Percentiles rank a stretch among this genome's conserved stretches.
These are phyloP conservation scores for Menidia menidia DNA, from an alignment of 2,797 vertebrate species.

Conservation along the genomic window DNA sequence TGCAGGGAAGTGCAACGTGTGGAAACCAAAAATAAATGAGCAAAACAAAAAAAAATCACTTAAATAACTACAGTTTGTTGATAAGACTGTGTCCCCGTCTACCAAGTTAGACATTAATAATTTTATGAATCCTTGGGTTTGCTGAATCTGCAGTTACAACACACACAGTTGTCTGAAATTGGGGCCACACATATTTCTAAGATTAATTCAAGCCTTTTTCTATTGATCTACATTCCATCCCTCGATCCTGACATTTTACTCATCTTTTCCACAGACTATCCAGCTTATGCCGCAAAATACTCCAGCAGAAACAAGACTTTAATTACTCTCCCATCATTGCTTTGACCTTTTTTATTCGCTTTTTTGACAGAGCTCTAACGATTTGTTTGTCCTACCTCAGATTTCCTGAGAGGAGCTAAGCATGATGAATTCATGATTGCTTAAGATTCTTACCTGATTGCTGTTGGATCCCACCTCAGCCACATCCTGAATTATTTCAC, in stretches of 20 bases:
- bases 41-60: slow-evolving; percentile 12
- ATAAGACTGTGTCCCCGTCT: slow-evolving; percentile 44
- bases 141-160: slow-evolving; percentile 37
- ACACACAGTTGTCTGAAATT: slow-evolving; percentile 33
- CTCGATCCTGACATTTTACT: slow-evolving; percentile 34
- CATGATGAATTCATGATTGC: slow-evolving; percentile 9
- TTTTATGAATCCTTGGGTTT: slow-evolving; percentile 25
- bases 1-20: neutral
- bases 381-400: neutral
- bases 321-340: neutral
- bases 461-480: slow-evolving; percentile 10
- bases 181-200: slow-evolving; percentile 35
- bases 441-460: slow-evolving; percentile 10
- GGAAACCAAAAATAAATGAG: slow-evolving; percentile 37
- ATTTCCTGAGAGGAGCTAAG: neutral
- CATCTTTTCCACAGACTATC: slow-evolving; percentile 44
- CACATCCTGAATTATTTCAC: slow-evolving; percentile 32
- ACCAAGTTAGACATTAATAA: slow-evolving; percentile 4
- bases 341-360: neutral
- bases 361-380: neutral
- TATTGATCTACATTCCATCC: slow-evolving; percentile 31
- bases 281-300: slow-evolving; percentile 30
- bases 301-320: slow-evolving; percentile 27
- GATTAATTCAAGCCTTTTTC: slow-evolving; percentile 32
- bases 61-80: slow-evolving; percentile 53